phyloP scores from a whole-genome alignment of 2,113 vertebrate species.

The Chroicocephalus ridibundus region DNA sequence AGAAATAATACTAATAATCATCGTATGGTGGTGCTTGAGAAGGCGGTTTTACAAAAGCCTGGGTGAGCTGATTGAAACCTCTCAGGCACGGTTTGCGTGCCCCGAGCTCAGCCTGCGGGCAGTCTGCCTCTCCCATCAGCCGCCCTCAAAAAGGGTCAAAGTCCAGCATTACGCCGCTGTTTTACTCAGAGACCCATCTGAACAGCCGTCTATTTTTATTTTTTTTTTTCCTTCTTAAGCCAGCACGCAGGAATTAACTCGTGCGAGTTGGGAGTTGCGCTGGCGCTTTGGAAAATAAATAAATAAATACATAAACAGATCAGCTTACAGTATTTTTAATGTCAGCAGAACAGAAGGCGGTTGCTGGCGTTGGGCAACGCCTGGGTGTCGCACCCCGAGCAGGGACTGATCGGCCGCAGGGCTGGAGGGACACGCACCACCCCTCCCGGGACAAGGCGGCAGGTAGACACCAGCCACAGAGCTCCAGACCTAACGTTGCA shows the following conservation, averaged over 20 bases:
- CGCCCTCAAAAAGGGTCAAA: background rate
- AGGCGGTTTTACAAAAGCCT: background rate
- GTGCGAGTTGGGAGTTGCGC: background rate
- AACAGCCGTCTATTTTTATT: background rate
- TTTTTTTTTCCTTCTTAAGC: background rate
- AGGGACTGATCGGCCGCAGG: accelerated
- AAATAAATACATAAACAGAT: background rate
- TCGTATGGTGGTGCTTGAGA: background rate
- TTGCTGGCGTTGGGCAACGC: background rate
- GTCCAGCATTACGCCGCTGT: background rate
- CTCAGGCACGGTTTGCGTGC: background rate
- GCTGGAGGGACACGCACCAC: background rate
- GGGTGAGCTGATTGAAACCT: background rate
- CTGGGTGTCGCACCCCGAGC: background rate
- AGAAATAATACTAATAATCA: background rate
- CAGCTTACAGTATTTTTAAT: background rate
- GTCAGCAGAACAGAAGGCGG: background rate
- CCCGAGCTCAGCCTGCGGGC: background rate
- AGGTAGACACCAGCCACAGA: background rate
- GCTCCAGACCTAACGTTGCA: background rate
- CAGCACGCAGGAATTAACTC: background rate
- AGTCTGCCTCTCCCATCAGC: background rate
- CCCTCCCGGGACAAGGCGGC: background rate
- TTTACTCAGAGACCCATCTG: background rate
- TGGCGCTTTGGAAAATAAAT: background rate